Evolutionary conservation across 1,140 invertebrate species (phyloP), one percentile per base, ranked within the genome.

Genomic region (Monomorium pharaonis): DNA sequence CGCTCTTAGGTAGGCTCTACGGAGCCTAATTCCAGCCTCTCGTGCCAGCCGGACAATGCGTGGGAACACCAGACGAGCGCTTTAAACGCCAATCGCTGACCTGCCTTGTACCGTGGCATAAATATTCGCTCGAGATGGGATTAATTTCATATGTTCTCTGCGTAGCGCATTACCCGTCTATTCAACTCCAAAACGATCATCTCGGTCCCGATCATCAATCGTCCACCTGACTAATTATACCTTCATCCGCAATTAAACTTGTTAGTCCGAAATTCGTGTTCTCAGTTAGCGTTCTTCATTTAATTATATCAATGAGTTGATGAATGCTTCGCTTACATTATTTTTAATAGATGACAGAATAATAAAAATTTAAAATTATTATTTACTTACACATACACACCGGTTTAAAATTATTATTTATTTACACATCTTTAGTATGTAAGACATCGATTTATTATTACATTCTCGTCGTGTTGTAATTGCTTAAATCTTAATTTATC

Each of bases 1-100:
- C 18, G 74, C 21, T 88, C 83, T 88, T 85, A 60, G 81, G 12
- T 74, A 75, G 51, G 27, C 14, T 60, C 70, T 65, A 67, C 60
- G 72, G 54, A 51, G 42, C 18, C 24, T 78, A 65, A 85, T 70
- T 78, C 74, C 27, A 47, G 58, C 27, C 44, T 67, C 75, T 56
- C 81, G 30, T 63, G 72, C 76, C 24, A 65, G 51, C 75, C 58
- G 58, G 47, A 86, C 69, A 47, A 56, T 69, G 86, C 83, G 81
- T 80, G 81, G 74, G 86, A 89, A 89, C 33, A 49, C 7, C 60
- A 54, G 18, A 49, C 14, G 33, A 80, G 76, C 4, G 44, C 30
- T 33, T 44, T 75, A 75, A 83, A 83, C 24, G 30, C 37, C 62
- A 65, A 69, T 51, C 60, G 10, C 33, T 80, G 7, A 7, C 44